Base-by-base conservation (phyloP, 23 tunicate species). In the Halocynthia aurantium region DNA sequence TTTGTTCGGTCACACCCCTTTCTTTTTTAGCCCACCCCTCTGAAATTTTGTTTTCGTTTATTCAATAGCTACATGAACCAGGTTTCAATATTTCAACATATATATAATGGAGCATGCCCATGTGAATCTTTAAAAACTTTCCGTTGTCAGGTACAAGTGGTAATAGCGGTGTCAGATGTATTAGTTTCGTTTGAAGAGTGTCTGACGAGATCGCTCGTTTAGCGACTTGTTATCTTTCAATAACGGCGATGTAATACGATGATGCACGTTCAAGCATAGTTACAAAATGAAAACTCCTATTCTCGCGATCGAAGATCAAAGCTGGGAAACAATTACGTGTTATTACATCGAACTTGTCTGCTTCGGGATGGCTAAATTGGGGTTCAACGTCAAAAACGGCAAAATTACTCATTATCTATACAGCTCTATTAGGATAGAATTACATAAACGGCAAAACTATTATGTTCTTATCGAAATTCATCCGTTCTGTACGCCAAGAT, bases 351-450 rank as follows among this genome's bases (percentile, higher is more conserved):
- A 31, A 31, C 44, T 5, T 13, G 78, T 21, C 56, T 18, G 78
- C 52, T 80, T 50, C 62, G 11, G 81, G 50, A 81, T 84, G 73
- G 19, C 51, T 52, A 22, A 78, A 51, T 68, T 52, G 44, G 60
- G 64, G n/a, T 60, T 15, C n/a, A 62, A 77, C 71, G 62, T 49
- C 51, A 22, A 61, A 31, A 62, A 20, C 13, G 2, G 66, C 75
- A 40, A 63, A 77, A 77, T 77, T 62, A 54, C 55, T 61, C 55
- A 31, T 61, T 44, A 22, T 77, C 19, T 71, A 61, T 62, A 77
- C 62, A 77, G 81, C 31, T 71, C 71, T 77, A 77, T 63, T 63
- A 77, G 81, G 66, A 77, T 63, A 44, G 71, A 61, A 77, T 63
- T 77, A 74, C 78, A 74, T 49, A 65, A 65, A 65, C 70, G 50